Base-by-base conservation (phyloP, 2,888 invertebrate genomes). In the Megaustenia siamemsis region DNA sequence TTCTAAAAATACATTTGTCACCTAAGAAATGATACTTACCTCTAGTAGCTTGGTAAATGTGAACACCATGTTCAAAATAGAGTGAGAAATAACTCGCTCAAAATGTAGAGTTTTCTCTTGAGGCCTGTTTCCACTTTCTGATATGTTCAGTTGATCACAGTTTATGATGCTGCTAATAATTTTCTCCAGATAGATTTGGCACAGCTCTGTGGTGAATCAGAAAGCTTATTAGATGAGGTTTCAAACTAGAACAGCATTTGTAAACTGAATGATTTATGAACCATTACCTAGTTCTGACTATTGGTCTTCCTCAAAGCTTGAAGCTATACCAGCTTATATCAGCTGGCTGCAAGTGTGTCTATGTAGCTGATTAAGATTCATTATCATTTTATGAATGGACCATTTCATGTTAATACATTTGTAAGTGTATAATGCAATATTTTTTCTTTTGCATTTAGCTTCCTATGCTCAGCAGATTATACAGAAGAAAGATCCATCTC, bases 11-110 rank as follows among this genome's bases (percentile, higher is more conserved):
- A 63, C 24, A n/a, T 56, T 56, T 24, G 4, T 56, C 24, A 5
- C 28, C n/a, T 43, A 12, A 71, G 21, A 28, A 71, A 32, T 56
- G 56, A 12, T 24, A 89, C 91, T 85, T 87, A 93, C 93, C 90
- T 93, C 93, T 24, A 93, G 85, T 24, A 93, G 88, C n/a, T 90
- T 90, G 40, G 90, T 91, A 86, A 93, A 92, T 0, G 93, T 93
- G 73, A 84, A 83, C n/a, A 93, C 86, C 92, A 93, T 93, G 87
- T 93, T 92, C 83, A 92, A 92, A 15, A 90, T 84, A 0, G 90
- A 89, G 83, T 93, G 93, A 69, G 87, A 88, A 56, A 93, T 89
- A 18, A 91, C 88, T 49, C 92, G 88, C 77, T 88, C 90, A 88
- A 89, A 92, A 53, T 88, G 88, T 6, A 89, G 90, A 2, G 82